phyloP scores from a whole-genome alignment of 2,888 invertebrate species.

The Pheosia gnoma region DNA sequence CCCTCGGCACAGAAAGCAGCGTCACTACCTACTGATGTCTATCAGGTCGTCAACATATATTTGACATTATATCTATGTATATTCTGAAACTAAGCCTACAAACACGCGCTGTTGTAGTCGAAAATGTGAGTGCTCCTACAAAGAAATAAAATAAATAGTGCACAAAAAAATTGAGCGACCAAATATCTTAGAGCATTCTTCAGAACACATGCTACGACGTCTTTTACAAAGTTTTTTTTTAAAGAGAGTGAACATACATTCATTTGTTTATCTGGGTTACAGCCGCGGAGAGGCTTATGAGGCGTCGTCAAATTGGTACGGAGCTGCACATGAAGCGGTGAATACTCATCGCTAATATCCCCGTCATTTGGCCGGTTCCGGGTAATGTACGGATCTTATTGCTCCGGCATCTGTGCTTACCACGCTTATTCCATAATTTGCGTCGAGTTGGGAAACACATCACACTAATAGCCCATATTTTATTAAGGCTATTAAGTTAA shows the following conservation, averaged over 20 bases:
- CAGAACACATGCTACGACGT: neutral
- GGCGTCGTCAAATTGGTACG: constrained; percentile 49
- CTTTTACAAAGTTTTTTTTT: neutral
- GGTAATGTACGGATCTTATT: constrained; percentile 58
- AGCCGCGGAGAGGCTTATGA: neutral
- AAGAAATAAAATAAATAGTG: no score
- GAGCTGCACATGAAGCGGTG: constrained; percentile 47
- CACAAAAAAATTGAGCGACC: neutral
- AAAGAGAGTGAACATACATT: neutral
- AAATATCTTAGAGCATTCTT: neutral
- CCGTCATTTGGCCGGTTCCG: constrained; percentile 52
- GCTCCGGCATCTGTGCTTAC: constrained; percentile 65
- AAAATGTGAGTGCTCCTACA: no score
- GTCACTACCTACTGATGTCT: no score
- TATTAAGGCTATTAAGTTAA: constrained; percentile 44
- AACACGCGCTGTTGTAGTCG: no score
- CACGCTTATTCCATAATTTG: constrained; percentile 53
- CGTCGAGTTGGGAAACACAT: constrained; percentile 57
- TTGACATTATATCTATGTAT: no score
- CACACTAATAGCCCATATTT: constrained; percentile 58
- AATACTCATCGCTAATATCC: constrained; percentile 62
- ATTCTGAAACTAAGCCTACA: no score
- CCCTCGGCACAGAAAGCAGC: no score
- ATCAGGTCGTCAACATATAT: no score
- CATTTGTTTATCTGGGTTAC: constrained; percentile 15